Evolutionary conservation across 2,888 invertebrate genomes (phyloP).

Genomic region (Cerastoderma edule): DNA sequence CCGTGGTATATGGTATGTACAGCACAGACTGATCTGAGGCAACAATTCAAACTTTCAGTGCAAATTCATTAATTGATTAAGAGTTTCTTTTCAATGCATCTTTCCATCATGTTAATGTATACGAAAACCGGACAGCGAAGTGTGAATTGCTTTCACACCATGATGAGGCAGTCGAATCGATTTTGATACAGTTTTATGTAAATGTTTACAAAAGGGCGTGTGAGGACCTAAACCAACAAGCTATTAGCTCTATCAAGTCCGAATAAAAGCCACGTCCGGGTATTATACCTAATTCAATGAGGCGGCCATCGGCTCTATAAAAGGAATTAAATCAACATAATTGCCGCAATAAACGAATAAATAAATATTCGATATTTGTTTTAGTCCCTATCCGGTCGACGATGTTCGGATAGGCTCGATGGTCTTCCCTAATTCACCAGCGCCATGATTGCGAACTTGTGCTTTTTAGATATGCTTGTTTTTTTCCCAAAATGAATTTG

Average conservation of each 20-base stretch:
- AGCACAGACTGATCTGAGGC: too few relatives aligned
- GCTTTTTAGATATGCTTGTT: too few relatives aligned
- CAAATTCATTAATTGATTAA: too few relatives aligned
- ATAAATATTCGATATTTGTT: constrained; percentile 22
- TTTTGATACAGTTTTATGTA: constrained; percentile 24
- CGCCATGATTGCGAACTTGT: too few relatives aligned
- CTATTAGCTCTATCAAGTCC: constrained; percentile 25
- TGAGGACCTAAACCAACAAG: constrained; percentile 13
- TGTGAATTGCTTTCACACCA: constrained; percentile 3
- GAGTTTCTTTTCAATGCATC: too few relatives aligned
- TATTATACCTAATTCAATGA: constrained; percentile 22
- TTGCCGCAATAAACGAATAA: constrained; percentile 27
- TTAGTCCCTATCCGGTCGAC: background rate
- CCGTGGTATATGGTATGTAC: too few relatives aligned
- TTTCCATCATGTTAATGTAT: background rate
- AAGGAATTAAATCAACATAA: constrained; percentile 26
- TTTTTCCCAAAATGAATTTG: too few relatives aligned
- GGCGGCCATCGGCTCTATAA: constrained; percentile 10
- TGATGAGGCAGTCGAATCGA: background rate
- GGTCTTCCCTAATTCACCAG: too few relatives aligned
- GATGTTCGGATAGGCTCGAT: too few relatives aligned
- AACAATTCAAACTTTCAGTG: too few relatives aligned
- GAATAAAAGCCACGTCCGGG: constrained; percentile 18
- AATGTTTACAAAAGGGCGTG: constrained; percentile 11
- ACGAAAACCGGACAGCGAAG: background rate